Evolutionary conservation across 2,888 invertebrate species (phyloP).

Genomic region (Hyles lineata): DNA sequence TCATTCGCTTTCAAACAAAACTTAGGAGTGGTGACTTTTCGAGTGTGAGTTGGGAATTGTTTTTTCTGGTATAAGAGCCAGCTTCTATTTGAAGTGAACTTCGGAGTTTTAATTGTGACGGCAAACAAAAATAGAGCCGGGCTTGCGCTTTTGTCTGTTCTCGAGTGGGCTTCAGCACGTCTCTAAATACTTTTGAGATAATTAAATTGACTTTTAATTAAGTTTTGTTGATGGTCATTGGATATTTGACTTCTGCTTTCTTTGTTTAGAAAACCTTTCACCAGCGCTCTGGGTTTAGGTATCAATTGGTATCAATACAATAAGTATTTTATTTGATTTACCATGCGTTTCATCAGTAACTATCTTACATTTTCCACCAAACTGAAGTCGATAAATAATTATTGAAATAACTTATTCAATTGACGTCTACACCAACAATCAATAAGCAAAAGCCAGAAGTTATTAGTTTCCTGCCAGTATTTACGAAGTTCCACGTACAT

Average conservation of each 20-base stretch:
- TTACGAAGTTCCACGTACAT: no score
- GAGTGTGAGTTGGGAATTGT: constrained; percentile 24
- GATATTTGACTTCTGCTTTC: neutral
- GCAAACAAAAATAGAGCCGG: constrained; percentile 22
- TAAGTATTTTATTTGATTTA: no score
- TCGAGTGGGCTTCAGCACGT: neutral
- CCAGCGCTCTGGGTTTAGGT: no score
- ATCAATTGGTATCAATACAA: no score
- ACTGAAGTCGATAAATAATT: no score
- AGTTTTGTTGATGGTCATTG: neutral
- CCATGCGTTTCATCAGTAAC: no score
- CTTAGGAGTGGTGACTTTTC: constrained; percentile 24
- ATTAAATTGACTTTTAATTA: neutral
- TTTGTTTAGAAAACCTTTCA: neutral
- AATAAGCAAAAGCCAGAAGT: no score
- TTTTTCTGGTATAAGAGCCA: constrained; percentile 11
- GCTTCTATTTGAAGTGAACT: constrained; percentile 16
- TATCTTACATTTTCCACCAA: no score
- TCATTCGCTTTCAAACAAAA: constrained; percentile 32
- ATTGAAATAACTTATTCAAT: no score
- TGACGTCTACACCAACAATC: no score
- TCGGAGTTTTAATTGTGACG: constrained; percentile 24
- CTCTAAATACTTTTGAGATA: constrained; percentile 2
- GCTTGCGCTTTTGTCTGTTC: neutral
- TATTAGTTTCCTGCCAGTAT: no score